Evolutionary conservation across 2,888 invertebrate genomes (phyloP).

Genomic region (Sinotaia quadrata): DNA sequence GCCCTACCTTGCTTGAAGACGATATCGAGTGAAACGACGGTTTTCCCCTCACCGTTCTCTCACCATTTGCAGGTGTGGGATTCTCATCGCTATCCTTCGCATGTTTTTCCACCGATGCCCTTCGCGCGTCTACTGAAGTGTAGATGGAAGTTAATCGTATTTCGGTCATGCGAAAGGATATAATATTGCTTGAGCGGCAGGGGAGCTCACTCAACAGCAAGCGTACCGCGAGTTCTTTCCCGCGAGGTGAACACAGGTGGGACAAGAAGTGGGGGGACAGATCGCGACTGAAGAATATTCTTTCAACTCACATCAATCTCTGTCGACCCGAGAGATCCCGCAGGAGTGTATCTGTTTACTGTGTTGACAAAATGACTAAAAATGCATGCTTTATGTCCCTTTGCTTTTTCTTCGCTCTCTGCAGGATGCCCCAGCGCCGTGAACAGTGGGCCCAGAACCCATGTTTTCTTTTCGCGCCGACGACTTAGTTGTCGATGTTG

Average conservation of each 20-base stretch:
- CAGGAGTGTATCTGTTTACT: background rate
- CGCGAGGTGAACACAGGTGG: background rate
- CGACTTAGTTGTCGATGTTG: background rate
- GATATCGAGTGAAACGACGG: no score
- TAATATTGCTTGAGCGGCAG: slow-evolving; percentile 24
- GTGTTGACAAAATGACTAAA: slow-evolving; percentile 3
- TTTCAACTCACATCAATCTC: background rate
- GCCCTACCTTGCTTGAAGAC: slow-evolving; percentile 2
- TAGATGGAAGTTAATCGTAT: slow-evolving; percentile 31
- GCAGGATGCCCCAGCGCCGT: background rate
- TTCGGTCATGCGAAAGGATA: slow-evolving; percentile 31
- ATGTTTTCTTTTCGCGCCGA: slow-evolving; percentile 12
- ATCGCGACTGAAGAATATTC: slow-evolving; percentile 5
- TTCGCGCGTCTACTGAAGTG: background rate
- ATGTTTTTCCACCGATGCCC: background rate
- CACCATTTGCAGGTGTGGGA: background rate
- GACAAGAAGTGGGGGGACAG: slow-evolving; percentile 5
- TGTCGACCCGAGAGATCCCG: background rate
- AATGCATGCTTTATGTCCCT: background rate
- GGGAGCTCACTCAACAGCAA: slow-evolving; percentile 13
- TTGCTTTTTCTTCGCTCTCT: background rate
- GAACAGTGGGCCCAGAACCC: slow-evolving; percentile 7
- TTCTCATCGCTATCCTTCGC: background rate
- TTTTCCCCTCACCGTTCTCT: background rate
- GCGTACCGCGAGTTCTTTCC: background rate